These are phyloP conservation scores for Acanthurus leucopareius DNA, from an alignment of 2,797 vertebrate species.

Conservation along the genomic window DNA sequence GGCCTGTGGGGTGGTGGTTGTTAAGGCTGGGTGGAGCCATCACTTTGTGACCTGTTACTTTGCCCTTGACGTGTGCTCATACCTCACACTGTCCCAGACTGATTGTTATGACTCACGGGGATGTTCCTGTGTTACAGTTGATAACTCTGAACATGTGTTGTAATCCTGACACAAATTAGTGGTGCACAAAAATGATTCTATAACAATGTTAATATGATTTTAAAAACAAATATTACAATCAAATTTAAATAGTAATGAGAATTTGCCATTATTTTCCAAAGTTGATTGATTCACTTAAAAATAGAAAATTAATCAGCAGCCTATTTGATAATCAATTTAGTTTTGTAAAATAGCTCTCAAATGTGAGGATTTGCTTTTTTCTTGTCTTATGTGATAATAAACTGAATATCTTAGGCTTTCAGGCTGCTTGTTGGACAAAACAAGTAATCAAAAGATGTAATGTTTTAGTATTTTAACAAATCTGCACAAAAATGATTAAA, in stretches of 20 bases:
- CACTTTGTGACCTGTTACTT: slow-evolving; percentile 4
- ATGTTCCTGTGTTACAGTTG: neutral
- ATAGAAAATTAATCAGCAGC: too few relatives aligned
- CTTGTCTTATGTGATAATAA: neutral
- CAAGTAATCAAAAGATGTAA: neutral
- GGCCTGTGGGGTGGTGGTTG: neutral
- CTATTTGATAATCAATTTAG: too few relatives aligned
- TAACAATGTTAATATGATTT: neutral
- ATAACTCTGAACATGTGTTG: neutral
- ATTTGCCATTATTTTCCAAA: neutral
- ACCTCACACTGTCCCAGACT: slow-evolving; percentile 6
- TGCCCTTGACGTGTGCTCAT: slow-evolving; percentile 49
- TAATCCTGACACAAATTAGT: neutral
- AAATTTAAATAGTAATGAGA: neutral
- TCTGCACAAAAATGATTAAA: neutral
- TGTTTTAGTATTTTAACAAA: neutral
- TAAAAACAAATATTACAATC: too few relatives aligned
- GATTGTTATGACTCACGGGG: neutral
- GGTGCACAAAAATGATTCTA: neutral
- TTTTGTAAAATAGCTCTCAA: neutral
- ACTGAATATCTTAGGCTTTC: neutral
- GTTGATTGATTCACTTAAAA: neutral
- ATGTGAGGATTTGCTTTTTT: neutral
- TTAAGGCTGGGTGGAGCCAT: slow-evolving; percentile 9
- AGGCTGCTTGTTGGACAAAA: neutral